Percentiles rank a stretch among this genome's conserved stretches.
These are phyloP conservation scores for Sphaeridia pumilis DNA, from an alignment of 2,888 invertebrate species.

Conservation along the genomic window DNA sequence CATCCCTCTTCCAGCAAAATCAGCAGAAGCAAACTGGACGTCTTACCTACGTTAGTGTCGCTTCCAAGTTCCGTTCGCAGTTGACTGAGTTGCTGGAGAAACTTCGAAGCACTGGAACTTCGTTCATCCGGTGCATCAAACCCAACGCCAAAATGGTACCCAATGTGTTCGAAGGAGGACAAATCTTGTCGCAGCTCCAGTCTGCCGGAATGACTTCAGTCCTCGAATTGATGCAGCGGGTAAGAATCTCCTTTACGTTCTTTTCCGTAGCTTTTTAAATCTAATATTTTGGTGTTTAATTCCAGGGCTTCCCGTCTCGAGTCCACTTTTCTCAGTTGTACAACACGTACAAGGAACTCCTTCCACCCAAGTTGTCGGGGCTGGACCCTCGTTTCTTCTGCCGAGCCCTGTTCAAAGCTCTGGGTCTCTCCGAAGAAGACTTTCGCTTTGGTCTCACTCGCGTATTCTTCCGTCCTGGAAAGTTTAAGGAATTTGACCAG, in stretches of 20 bases:
- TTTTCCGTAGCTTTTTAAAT: background rate
- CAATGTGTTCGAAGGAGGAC: conserved; percentile 71
- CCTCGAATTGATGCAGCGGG: conserved; percentile 79
- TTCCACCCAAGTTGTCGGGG: conserved; percentile 70
- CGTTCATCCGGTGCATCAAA: conserved; percentile 94
- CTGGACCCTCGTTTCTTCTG: conserved; percentile 83
- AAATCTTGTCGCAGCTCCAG: conserved; percentile 85
- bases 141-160: conserved; percentile 93
- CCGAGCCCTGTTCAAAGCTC: conserved; percentile 87
- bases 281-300: no score
- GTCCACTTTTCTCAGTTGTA: conserved; percentile 83
- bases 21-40: conserved; percentile 60
- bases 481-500: conserved; percentile 85
- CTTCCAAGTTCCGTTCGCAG: conserved; percentile 89
- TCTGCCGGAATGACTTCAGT: conserved; percentile 95
- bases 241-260: background rate
- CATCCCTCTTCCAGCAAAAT: conserved; percentile 57
- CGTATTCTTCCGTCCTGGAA: conserved; percentile 96
- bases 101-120: conserved; percentile 81
- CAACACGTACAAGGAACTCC: conserved; percentile 69
- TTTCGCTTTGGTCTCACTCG: conserved; percentile 94
- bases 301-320: conserved; percentile 81
- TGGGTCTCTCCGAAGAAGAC: conserved; percentile 82
- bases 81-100: conserved; percentile 86
- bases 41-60: conserved; percentile 84